These are phyloP conservation scores for Epistrophe grossulariae DNA, from an alignment of 2,888 invertebrate genomes.

Conservation along the genomic window DNA sequence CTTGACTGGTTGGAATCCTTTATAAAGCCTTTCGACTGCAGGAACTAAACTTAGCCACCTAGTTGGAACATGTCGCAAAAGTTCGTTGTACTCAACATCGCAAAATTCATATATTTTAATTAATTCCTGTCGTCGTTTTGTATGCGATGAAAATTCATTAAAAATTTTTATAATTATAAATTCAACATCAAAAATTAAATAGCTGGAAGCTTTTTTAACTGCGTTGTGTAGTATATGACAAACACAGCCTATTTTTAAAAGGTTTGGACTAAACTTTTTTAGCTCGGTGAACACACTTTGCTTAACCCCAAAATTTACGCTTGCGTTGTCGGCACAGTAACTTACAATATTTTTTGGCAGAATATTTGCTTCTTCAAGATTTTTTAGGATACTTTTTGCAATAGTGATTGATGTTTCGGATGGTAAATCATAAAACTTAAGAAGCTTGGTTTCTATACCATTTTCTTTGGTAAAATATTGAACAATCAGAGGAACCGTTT, in stretches of 20 bases:
- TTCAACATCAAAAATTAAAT: constrained; percentile 5
- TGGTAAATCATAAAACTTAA: no score
- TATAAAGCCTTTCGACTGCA: constrained; percentile 30
- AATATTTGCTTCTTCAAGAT: no score
- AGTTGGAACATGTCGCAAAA: constrained; percentile 45
- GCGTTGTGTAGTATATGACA: constrained; percentile 2
- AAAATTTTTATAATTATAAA: background rate
- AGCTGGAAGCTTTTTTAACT: constrained; percentile 9
- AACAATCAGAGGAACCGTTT: no score
- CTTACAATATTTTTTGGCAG: no score
- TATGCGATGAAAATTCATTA: constrained; percentile 3
- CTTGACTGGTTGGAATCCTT: background rate
- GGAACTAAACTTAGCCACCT: constrained; percentile 52
- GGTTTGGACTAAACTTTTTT: no score
- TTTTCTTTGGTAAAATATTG: no score
- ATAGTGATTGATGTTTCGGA: no score
- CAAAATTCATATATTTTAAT: constrained; percentile 43
- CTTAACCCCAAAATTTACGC: background rate
- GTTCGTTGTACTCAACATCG: constrained; percentile 47
- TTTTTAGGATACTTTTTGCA: no score
- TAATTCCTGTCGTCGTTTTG: constrained; percentile 35
- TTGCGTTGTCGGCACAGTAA: no score
- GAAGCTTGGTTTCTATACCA: no score
- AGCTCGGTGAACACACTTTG: background rate
- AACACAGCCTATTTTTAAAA: no score